Base-by-base conservation (phyloP, 2,113 vertebrate species). In the Chroicocephalus ridibundus region DNA sequence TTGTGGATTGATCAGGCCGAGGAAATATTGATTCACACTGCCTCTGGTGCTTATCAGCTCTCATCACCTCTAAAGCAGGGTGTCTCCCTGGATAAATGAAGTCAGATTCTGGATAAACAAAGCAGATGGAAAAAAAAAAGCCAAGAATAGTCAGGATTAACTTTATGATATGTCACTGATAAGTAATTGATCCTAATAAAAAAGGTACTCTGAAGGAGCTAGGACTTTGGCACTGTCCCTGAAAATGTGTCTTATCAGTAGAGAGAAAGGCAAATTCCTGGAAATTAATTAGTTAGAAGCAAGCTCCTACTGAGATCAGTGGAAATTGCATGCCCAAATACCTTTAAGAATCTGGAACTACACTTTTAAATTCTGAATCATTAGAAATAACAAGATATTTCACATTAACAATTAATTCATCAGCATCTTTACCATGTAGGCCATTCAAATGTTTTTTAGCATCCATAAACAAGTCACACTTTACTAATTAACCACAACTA, bases 401-500 rank as follows among this genome's bases (percentile, higher is more conserved):
- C 68, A 54, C 4, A 4, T 81, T 89, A 94, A 82, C 42, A 95
- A 54, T 82, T 34, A 75, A 47, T 60, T 74, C 42, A 40, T 75
- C 86, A 79, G 17, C 13, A 71, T 91, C 79, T 91, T 78, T 79
- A 88, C 62, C 54, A 81, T 57, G 46, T 34, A 92, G 69, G 55
- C 8, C 51, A 80, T 71, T 68, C 31, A 93, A 92, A 82, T 47
- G 60, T 8, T 80, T 93, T 77, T 89, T 88, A 93, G 25, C 46
- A 84, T 40, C 47, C 15, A 69, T 71, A 94, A 97, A 94, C 88
- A 95, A 77, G 79, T 90, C 60, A 66, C 29, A 72, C 44, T 94
- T 87, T 71, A 49, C 79, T 81, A 92, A 91, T 96, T 96, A 97
- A 68, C 52, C 71, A 69, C 38, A 71, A 68, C 42, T 68, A 13